A percentile compares a stretch with the other conserved stretches of the same genome.
These are phyloP conservation scores for Furnarius figulus DNA, from an alignment of 2,113 vertebrate genomes.

Conservation along the genomic window DNA sequence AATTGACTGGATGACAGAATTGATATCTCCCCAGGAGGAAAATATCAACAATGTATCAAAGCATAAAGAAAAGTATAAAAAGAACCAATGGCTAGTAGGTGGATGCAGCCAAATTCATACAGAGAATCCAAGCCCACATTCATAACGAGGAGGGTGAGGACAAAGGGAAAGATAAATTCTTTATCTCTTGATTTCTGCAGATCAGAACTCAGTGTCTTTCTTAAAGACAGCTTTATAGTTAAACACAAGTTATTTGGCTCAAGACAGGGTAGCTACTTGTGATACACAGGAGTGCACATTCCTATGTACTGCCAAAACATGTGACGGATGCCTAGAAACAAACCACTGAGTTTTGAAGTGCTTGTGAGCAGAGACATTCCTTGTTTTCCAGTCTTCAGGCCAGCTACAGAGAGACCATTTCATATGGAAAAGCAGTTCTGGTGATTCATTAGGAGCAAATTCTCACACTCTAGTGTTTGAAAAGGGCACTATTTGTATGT, in stretches of 20 bases:
- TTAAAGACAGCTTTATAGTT: background rate
- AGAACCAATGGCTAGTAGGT: background rate
- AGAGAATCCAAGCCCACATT: background rate
- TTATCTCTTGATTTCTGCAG: background rate
- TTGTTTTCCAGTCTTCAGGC: background rate
- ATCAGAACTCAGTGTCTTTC: background rate
- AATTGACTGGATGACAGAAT: background rate
- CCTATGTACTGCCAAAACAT: conserved; percentile 46
- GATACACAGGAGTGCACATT: conserved; percentile 39
- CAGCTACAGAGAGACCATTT: background rate
- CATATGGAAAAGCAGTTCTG: conserved; percentile 23
- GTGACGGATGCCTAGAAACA: conserved; percentile 48
- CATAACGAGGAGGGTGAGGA: background rate
- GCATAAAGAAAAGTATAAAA: background rate
- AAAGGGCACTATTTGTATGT: background rate
- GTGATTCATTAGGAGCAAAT: background rate
- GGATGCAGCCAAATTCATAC: background rate
- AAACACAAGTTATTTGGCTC: conserved; percentile 22
- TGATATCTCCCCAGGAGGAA: background rate
- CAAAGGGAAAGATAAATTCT: background rate
- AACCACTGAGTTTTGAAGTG: background rate
- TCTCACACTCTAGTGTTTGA: background rate
- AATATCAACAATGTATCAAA: background rate
- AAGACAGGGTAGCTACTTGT: conserved; percentile 1
- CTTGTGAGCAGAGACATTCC: conserved; percentile 36